Conservation (phyloP, 2,113 vertebrate genomes). For the Zingel zingel region DNA sequence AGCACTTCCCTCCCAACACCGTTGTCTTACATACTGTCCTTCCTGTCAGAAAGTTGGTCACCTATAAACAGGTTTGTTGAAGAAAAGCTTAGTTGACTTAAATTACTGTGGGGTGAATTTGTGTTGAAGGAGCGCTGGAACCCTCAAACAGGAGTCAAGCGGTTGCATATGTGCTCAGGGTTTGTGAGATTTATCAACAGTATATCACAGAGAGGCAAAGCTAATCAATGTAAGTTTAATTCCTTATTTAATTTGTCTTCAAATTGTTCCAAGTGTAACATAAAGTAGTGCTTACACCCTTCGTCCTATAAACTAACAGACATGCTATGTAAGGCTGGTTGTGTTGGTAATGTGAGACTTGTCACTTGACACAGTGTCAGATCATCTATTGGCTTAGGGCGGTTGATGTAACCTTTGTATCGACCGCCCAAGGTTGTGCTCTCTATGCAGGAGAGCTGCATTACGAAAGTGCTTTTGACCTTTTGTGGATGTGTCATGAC, state of each 20-base stretch:
- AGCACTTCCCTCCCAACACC: not conserved
- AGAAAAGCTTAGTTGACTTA: not conserved
- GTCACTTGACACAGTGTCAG: slow-evolving; percentile 16
- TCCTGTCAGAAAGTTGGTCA: slow-evolving; percentile 11
- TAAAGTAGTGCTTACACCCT: not conserved
- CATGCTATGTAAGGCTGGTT: not conserved
- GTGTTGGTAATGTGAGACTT: not conserved
- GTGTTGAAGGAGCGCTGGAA: not conserved
- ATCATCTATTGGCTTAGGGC: not conserved
- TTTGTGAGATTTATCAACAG: not conserved
- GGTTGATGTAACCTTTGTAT: slow-evolving; percentile 55
- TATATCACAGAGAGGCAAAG: not conserved
- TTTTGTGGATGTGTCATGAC: slow-evolving; percentile 54
- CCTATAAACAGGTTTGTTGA: not conserved
- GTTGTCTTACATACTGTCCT: slow-evolving; percentile 8
- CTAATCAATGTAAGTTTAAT: not conserved
- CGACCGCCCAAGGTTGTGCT: slow-evolving; percentile 42
- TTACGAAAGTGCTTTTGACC: slow-evolving; percentile 60
- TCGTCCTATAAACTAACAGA: not conserved
- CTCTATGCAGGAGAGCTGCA: slow-evolving; percentile 34
- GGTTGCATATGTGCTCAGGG: not conserved
- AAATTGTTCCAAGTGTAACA: not conserved
- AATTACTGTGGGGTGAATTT: not conserved
- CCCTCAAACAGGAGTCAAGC: not conserved
- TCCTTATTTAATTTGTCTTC: not conserved